Base-by-base conservation (phyloP, 1,140 invertebrate genomes). In the Drosophila albomicans region DNA sequence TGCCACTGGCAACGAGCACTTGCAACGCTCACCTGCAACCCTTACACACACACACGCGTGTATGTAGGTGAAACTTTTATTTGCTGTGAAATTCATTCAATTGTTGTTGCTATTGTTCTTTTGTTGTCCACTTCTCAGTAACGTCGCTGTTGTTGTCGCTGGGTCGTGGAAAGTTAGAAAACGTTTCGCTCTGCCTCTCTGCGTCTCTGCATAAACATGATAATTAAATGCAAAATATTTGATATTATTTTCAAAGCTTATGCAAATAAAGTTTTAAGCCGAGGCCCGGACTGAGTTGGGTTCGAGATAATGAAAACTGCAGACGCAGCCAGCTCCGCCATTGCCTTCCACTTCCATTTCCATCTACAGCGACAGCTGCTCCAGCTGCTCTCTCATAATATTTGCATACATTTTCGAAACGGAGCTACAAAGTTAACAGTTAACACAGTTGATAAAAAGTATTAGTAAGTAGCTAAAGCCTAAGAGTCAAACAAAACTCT, bases 191-290 rank as follows among this genome's bases (percentile, higher is more conserved):
- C 32, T 25, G 32, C 63, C 57, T 25, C 20, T 25, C 20, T 25
- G 20, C 20, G 20, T 25, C 32, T 45, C 71, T 74, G 43, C 62
- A 46, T 58, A 66, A 73, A 58, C 69, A 61, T 58, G 74, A 89
- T 88, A 88, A 88, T 88, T 89, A 89, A 89, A 89, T 88, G 85
- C 86, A 81, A 89, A 88, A 90, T 85, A 86, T 89, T 90, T 89
- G 57, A 85, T 89, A 89, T 85, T 79, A 86, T 85, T 85, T 89
- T 84, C 75, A 58, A 85, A 79, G 85, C 87, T 89, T 88, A 89
- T 88, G 85, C 81, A 88, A 88, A 88, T 89, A 80, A 65, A 78
- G 69, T 69, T 63, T 78, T 89, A 81, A 88, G 76, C 67, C 46
- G 35, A 43, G 52, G 57, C 16, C 15, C 32, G 20, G 30, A 25